These are phyloP conservation scores for Onychostruthus taczanowskii DNA, from an alignment of 2,113 vertebrate genomes.

Conservation along the genomic window DNA sequence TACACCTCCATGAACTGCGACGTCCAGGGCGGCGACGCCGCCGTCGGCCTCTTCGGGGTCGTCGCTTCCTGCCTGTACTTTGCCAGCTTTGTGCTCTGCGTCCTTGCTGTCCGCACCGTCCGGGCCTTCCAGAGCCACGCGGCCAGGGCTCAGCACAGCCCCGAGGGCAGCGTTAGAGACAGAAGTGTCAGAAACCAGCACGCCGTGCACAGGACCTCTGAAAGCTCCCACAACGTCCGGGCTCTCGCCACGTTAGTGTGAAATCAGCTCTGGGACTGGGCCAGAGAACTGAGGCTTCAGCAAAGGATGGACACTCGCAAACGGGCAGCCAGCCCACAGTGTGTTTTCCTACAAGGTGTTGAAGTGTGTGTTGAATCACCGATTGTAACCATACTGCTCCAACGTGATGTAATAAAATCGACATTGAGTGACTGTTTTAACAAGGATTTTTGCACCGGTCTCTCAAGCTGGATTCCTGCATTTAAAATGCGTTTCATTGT, in stretches of 20 bases:
- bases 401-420: not conserved
- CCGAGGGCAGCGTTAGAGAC: not conserved
- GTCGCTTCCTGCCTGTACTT: constrained; percentile 75
- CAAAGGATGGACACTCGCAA: not conserved
- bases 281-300: not conserved
- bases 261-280: not conserved
- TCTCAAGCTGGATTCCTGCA: not conserved
- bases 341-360: not conserved
- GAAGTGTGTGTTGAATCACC: not conserved
- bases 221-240: not conserved
- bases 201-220: rapidly evolving
- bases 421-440: not conserved
- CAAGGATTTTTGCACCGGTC: not conserved
- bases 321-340: rapidly evolving
- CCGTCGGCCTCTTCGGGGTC: constrained; percentile 77
- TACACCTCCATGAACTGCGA: constrained; percentile 87
- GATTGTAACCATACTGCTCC: not conserved
- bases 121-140: not conserved
- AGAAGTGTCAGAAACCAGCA: not conserved
- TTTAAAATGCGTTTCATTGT: not conserved
- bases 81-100: constrained; percentile 66
- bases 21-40: constrained; percentile 79
- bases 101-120: constrained; percentile 56
- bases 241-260: constrained; percentile 58
- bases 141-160: not conserved